A percentile compares a stretch with the other conserved stretches of the same genome.
These are phyloP conservation scores for Candidula unifasciata DNA, from an alignment of 2,888 invertebrate genomes.

Conservation along the genomic window DNA sequence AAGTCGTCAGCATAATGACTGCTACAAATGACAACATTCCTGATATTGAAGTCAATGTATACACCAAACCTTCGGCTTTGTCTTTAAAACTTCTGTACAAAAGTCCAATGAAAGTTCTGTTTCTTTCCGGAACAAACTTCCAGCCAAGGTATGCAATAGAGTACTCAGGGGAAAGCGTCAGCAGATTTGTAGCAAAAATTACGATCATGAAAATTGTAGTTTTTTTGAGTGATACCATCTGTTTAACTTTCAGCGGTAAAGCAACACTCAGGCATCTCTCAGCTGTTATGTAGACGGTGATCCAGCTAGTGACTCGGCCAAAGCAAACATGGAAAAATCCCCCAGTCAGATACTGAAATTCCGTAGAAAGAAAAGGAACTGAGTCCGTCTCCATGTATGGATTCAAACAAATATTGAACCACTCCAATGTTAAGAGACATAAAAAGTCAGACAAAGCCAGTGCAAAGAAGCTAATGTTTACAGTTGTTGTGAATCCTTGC, in stretches of 20 bases:
- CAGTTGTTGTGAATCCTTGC: constrained; percentile 21
- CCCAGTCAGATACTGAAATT: constrained; percentile 21
- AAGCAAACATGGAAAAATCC: constrained; percentile 29
- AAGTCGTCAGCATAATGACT: neutral
- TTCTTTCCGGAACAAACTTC: constrained; percentile 38
- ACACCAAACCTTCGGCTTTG: neutral
- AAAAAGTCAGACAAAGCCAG: constrained; percentile 28
- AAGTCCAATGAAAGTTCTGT: constrained; percentile 35
- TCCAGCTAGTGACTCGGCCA: constrained; percentile 7
- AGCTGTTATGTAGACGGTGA: constrained; percentile 33
- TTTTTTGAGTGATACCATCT: constrained; percentile 18
- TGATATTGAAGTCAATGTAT: neutral
- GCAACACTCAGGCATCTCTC: constrained; percentile 38
- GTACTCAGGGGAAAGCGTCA: constrained; percentile 24
- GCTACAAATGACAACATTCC: constrained; percentile 4
- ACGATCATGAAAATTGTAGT: neutral
- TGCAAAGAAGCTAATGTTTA: constrained; percentile 31
- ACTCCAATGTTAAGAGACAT: constrained; percentile 19
- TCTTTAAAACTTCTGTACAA: neutral
- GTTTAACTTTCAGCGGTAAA: constrained; percentile 32
- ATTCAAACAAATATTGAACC: constrained; percentile 24
- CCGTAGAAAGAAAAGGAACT: constrained; percentile 1
- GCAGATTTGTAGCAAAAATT: neutral
- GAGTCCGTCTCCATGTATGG: neutral
- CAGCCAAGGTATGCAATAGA: constrained; percentile 11